A percentile compares a stretch with the other conserved stretches of the same genome.
phyloP scores from a whole-genome alignment of 2,888 invertebrate genomes.

The Sipha maydis region DNA sequence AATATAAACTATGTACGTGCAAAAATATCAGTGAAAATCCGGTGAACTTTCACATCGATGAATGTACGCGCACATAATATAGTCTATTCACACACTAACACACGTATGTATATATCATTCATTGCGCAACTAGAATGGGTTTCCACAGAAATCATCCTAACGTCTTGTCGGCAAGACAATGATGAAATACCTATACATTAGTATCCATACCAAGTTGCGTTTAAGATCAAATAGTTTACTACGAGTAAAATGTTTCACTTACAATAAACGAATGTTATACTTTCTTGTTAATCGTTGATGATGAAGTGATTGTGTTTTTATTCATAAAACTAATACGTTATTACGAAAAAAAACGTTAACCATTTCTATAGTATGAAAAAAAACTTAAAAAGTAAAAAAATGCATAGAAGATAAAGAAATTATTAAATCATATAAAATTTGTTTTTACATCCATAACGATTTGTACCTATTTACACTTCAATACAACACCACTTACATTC shows the following conservation, averaged over 20 bases:
- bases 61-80: not conserved
- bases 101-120: not conserved
- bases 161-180: not conserved
- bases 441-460: not conserved
- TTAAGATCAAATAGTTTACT: not conserved
- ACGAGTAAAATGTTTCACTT: not conserved
- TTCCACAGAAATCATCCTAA: constrained; percentile 13
- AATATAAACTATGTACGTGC: not conserved
- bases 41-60: constrained; percentile 47
- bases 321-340: not conserved
- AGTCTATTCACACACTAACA: not conserved
- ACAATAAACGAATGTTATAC: not conserved
- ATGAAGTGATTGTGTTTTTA: not conserved
- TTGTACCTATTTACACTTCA: not conserved
- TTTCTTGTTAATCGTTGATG: not conserved
- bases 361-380: too few species aligned
- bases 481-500: not conserved
- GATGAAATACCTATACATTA: constrained; percentile 15
- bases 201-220: not conserved
- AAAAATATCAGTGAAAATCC: constrained; percentile 47
- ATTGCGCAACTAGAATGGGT: constrained; percentile 29
- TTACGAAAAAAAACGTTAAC: not conserved
- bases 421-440: too few species aligned
- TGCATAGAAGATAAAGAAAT: too few species aligned
- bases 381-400: too few species aligned